Evolutionary conservation across 2,113 vertebrate species (phyloP), one percentile per base, ranked within the genome.

Genomic region (Burhinus bistriatus): DNA sequence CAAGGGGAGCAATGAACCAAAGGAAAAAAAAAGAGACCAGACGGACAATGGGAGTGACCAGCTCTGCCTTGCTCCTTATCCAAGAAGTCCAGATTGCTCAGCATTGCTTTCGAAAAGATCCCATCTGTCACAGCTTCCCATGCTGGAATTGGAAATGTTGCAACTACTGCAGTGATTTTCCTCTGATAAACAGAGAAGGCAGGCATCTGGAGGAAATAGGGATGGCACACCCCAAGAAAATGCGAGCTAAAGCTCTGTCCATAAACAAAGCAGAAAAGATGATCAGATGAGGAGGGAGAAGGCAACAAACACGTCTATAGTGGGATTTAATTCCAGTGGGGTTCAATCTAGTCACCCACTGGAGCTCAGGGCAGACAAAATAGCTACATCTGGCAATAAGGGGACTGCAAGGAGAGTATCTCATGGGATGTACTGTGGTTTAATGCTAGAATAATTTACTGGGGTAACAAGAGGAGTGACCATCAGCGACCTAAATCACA

Each of bases 101-200:
- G 1, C 0, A 1, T 2, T 25, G 49, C 88, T 52, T 77, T 94
- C 90, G 82, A 87, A 90, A 72, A 83, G 64, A 38, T 69, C 68
- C 93, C 84, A 91, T 84, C 96, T 94, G 94, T 51, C 77, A 58
- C 85, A 54, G 62, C 71, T 68, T 54, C 66, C 90, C 65, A 26
- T 3, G n/a, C 3, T 83, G 84, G 87, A 83, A 68, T n/a, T 40
- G 51, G 69, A 62, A 75, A 72, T 4, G 40, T 49, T 81, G 54
- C 9, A 22, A 18, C 77, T 45, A 49, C 64, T 34, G 71, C 76
- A 29, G 51, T 2, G 70, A 66, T 58, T 64, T 36, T 51, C 47
- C 66, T 61, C 52, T 44, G 8, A 55, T 44, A 47, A 61, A 26
- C 9, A 47, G 23, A 59, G 61, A 5, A 75, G 19, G 44, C 3